These are phyloP conservation scores for Panonychus citri DNA, from an alignment of 1,140 invertebrate genomes.

Conservation along the genomic window DNA sequence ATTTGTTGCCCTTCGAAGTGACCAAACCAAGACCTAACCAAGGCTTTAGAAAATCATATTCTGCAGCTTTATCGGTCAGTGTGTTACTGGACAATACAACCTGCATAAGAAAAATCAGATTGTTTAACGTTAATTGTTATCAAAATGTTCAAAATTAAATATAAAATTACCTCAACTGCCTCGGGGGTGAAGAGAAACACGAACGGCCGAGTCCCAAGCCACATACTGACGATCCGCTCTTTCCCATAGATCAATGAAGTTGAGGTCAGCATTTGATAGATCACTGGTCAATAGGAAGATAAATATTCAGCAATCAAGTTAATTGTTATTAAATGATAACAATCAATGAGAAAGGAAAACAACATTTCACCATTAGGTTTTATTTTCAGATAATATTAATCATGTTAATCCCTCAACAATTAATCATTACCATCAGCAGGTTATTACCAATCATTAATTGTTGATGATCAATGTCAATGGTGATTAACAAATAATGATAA, in stretches of 20 bases:
- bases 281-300: slow-evolving; percentile 16
- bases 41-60: slow-evolving; percentile 43
- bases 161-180: slow-evolving; percentile 13
- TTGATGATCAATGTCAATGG: too few species aligned
- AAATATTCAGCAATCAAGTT: background rate
- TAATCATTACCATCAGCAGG: too few species aligned
- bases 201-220: slow-evolving; percentile 14
- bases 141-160: background rate
- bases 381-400: too few species aligned
- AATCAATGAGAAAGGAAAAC: too few species aligned
- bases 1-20: slow-evolving; percentile 47
- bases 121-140: slow-evolving; percentile 19
- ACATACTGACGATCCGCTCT: slow-evolving; percentile 18
- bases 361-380: too few species aligned
- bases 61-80: slow-evolving; percentile 52
- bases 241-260: slow-evolving; percentile 19
- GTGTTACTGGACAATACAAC: slow-evolving; percentile 32
- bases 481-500: slow-evolving; percentile 1
- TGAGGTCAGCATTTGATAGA: slow-evolving; percentile 11
- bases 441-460: too few species aligned
- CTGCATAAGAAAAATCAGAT: slow-evolving; percentile 17
- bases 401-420: too few species aligned
- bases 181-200: slow-evolving; percentile 15
- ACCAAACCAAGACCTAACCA: slow-evolving; percentile 68
- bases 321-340: too few species aligned